phyloP scores from a whole-genome alignment of 2,797 vertebrate species.

The Leptodactylus fallax region DNA sequence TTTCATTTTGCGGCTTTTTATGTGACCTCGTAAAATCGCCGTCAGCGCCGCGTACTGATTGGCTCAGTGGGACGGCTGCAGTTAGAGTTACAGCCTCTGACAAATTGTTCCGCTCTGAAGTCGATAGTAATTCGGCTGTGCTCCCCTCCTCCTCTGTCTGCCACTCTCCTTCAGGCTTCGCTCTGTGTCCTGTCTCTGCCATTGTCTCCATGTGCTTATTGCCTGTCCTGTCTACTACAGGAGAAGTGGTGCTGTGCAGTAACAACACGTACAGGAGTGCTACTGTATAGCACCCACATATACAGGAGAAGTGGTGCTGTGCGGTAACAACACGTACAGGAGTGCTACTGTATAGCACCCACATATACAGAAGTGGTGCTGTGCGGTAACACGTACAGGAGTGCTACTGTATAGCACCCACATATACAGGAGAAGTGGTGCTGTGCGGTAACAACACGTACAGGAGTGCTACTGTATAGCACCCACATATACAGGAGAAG shows the following conservation, averaged over 20 bases:
- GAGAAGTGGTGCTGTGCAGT: neutral
- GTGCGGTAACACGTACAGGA: neutral
- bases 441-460: too few species aligned
- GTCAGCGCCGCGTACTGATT: slow-evolving; percentile 74
- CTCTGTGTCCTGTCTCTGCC: neutral
- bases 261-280: too few species aligned
- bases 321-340: neutral
- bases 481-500: neutral
- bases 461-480: neutral
- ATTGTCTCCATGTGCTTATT: neutral
- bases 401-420: neutral
- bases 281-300: too few species aligned
- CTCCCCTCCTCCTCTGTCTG: slow-evolving; percentile 32
- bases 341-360: neutral
- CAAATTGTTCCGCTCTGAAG: slow-evolving; percentile 81
- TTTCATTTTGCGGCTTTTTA: slow-evolving; percentile 87
- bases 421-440: too few species aligned
- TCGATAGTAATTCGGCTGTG: slow-evolving; percentile 75
- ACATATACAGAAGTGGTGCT: neutral
- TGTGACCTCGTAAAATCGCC: slow-evolving; percentile 81
- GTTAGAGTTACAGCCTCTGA: slow-evolving; percentile 84
- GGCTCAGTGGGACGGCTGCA: slow-evolving; percentile 79
- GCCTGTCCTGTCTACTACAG: too few species aligned
- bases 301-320: too few species aligned
- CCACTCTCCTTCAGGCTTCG: neutral